Base-by-base conservation (phyloP, 2,888 invertebrate genomes). In the Onchidella celtica region DNA sequence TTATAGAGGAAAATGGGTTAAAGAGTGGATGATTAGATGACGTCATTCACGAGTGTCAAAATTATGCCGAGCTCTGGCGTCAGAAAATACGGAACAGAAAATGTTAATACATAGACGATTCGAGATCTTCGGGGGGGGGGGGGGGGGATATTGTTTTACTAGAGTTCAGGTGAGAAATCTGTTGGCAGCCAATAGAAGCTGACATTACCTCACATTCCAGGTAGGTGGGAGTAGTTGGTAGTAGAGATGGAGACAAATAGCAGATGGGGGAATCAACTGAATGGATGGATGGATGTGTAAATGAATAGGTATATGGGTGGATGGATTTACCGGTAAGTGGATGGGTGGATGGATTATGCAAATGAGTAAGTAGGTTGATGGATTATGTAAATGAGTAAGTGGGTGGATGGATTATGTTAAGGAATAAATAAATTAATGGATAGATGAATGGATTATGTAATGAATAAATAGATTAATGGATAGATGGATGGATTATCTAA, bases 251-350 rank as follows among this genome's bases (percentile, higher is more conserved):
- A n/a, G n/a, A n/a, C n/a, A n/a, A n/a, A 27, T 24, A 63, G 27
- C 9, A n/a, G 24, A n/a, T 21, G 63, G 63, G 63, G 11, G 63
- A n/a, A 6, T 21, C 9, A n/a, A 27, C 6, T 63, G 27, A n/a
- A n/a, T 21, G 6, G 27, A n/a, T 24, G 63, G 63, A 9, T 24
- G 27, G 9, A 63, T 63, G 27, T 17, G n/a, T 63, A 63, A n/a
- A 63, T 24, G 63, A n/a, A 63, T 63, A n/a, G 63, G 24, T 63
- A n/a, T 21, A 63, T 63, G 63, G 63, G n/a, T 21, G 21, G 63
- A 27, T 24, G 63, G 9, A 63, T 21, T 6, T 21, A 63, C n/a
- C 6, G 63, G n/a, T 21, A n/a, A 9, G 9, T 21, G 63, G 27
- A 63, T 21, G 63, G 63, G 24, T 27, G 21, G 63, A 24, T 63